Evolutionary conservation across 1,140 invertebrate species (phyloP), one percentile per base, ranked within the genome.

Genomic region (Drosophila fuyamai): DNA sequence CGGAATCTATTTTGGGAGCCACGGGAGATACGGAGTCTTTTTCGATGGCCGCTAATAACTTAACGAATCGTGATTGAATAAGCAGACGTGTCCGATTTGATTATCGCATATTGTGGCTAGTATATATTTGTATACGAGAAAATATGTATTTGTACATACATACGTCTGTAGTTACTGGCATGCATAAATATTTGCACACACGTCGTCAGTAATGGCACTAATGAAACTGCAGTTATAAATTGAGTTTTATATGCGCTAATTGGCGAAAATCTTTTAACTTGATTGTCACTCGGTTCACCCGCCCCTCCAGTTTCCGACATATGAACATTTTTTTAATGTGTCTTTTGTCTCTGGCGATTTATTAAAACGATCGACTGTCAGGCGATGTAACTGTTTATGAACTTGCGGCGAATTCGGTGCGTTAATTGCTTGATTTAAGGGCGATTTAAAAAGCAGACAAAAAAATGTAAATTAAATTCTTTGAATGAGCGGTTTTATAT

Each of bases 181-280:
- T 61, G 35, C 38, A 43, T 16, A 50, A 23, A 48, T 36, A 75
- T 41, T 29, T 23, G 38, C 57, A 50, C 54, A 41, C 16, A 55
- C 63, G 14, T 32, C 18, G 43, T 35, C 18, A 38, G 18, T 55
- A 36, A 38, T 46, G 35, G 14, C 32, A 57, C 59, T 65, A 75
- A 75, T 51, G 71, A 75, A 75, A 68, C 56, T 60, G 74, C 74
- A 77, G 78, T 53, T 66, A 61, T 81, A 62, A 81, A 81, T 62
- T 76, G 44, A 76, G 50, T 60, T 68, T 70, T 71, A 71, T 63
- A 38, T 38, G 9, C 63, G 58, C 43, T 76, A 86, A 86, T 88
- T 86, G 82, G 71, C 72, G 47, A 66, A 60, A 73, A 70, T 79
- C 65, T 79, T 75, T 40, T 47, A 71, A 46, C 62, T 76, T 58